These are phyloP conservation scores for Oedothorax gibbosus DNA, from an alignment of 1,140 invertebrate species.

Conservation along the genomic window DNA sequence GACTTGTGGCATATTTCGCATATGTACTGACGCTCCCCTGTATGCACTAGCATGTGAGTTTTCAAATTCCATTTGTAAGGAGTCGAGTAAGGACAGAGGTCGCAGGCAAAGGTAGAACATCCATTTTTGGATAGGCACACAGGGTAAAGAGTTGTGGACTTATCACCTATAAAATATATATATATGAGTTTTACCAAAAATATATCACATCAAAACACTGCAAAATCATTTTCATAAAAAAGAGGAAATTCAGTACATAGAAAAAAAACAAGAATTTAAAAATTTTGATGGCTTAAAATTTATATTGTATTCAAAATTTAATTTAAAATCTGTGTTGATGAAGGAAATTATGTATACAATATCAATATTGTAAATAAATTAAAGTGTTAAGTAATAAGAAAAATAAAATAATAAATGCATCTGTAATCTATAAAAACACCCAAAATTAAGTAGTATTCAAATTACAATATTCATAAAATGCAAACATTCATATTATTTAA, in stretches of 20 bases:
- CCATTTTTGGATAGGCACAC: conserved; percentile 3
- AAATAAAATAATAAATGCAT: no score
- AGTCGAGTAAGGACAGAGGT: conserved; percentile 24
- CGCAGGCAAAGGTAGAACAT: conserved; percentile 5
- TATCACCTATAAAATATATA: conserved; percentile 2
- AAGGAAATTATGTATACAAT: no score
- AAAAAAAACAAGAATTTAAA: neutral
- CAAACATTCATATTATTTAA: no score
- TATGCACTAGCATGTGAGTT: conserved; percentile 40
- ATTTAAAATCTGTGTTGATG: neutral
- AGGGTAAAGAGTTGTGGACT: neutral
- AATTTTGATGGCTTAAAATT: neutral
- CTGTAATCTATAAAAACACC: no score
- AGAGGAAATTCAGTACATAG: neutral
- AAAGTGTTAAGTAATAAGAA: no score
- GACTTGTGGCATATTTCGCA: conserved; percentile 31
- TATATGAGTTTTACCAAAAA: neutral
- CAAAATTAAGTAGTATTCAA: no score
- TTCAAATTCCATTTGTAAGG: conserved; percentile 33
- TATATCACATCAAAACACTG: neutral
- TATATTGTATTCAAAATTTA: neutral
- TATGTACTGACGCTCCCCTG: conserved; percentile 6
- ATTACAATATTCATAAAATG: no score
- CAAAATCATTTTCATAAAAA: neutral
- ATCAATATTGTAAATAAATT: no score